Conservation (phyloP, 2,888 invertebrate species). For the Ryuthela nishihirai region DNA sequence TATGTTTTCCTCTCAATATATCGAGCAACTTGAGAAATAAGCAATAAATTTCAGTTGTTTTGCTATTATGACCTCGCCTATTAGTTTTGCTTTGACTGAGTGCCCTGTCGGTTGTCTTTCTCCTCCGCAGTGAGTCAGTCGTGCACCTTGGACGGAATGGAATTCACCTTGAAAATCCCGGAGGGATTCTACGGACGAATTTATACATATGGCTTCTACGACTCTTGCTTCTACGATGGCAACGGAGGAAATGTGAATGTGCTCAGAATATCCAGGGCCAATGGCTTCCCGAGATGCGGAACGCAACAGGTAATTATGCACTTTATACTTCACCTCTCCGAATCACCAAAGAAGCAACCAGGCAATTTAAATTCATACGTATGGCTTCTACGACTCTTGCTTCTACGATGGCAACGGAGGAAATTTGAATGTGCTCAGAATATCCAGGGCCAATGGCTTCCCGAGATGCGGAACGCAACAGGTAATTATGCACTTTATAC, state of each 20-base stretch:
- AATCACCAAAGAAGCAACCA: no score
- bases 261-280: conserved; percentile 72
- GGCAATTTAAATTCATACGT: conserved; percentile 87
- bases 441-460: conserved; percentile 80
- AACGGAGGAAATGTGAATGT: conserved; percentile 81
- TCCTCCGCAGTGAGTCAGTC: conserved; percentile 72
- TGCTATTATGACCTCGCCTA: no score
- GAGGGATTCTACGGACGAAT: conserved; percentile 86
- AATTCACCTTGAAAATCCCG: conserved; percentile 79
- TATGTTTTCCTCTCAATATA: no score
- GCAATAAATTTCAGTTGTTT: no score
- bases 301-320: conserved; percentile 76
- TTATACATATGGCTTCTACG: conserved; percentile 87
- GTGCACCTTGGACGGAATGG: conserved; percentile 91
- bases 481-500: no score
- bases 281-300: conserved; percentile 91
- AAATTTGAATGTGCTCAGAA: conserved; percentile 72
- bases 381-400: conserved; percentile 84
- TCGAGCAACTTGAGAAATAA: no score
- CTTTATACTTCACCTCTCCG: no score
- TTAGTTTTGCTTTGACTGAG: no score
- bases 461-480: conserved; percentile 88
- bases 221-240: conserved; percentile 84
- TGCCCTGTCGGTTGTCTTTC: no score
- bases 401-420: conserved; percentile 89